Evolutionary conservation across 2,113 vertebrate genomes (phyloP).

Genomic region (Zosterops borbonicus): DNA sequence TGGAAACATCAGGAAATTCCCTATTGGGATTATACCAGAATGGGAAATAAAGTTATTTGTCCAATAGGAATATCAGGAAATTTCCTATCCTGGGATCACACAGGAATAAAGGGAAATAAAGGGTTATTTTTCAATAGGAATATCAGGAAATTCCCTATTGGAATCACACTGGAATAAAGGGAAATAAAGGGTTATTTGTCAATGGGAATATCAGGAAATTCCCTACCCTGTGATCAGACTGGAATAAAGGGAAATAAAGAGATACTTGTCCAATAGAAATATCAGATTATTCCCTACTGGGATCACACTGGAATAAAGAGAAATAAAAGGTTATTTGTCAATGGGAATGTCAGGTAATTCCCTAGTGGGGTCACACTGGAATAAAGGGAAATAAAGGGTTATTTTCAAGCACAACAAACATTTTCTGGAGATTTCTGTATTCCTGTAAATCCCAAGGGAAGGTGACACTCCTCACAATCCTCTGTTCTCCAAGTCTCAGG

Average conservation of each 20-base stretch:
- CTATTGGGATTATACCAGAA: fast-evolving
- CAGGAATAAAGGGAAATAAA: background rate
- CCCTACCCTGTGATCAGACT: background rate
- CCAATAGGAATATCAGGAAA: background rate
- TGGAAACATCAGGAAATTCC: background rate
- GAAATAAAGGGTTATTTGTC: background rate
- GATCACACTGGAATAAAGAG: too few relatives aligned
- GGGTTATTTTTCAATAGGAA: too few relatives aligned
- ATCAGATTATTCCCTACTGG: background rate
- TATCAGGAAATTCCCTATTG: background rate
- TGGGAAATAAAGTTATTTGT: background rate
- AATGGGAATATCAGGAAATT: background rate
- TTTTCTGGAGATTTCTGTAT: background rate
- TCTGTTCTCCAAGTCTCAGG: background rate
- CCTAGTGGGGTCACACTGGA: background rate
- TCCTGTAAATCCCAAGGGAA: background rate
- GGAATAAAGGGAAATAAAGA: background rate
- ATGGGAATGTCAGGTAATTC: background rate
- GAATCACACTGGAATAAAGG: background rate
- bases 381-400: background rate
- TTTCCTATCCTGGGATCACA: fast-evolving
- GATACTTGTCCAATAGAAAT: background rate
- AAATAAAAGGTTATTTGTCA: background rate
- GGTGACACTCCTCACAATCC: background rate
- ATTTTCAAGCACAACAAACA: background rate